phyloP scores from a whole-genome alignment of 1,140 invertebrate genomes.

The fruit fly (Drosophila melanogaster) region DNA sequence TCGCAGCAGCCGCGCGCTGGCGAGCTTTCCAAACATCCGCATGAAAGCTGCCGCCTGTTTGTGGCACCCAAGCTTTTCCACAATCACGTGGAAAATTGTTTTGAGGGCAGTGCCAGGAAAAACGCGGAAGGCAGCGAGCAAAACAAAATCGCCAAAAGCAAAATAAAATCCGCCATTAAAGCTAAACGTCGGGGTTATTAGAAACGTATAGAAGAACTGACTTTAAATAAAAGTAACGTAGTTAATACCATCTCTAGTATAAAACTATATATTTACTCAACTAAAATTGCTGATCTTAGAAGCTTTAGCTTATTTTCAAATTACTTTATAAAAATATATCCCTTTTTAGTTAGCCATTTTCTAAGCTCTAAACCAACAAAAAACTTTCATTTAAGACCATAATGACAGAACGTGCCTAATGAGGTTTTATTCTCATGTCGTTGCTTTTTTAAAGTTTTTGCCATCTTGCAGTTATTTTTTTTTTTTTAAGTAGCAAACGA shows the following conservation, averaged over 20 bases:
- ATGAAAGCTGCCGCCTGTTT: constrained; percentile 47
- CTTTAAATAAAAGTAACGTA: neutral
- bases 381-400: neutral
- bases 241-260: too few relatives aligned
- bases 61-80: constrained; percentile 65
- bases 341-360: neutral
- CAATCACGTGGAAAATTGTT: constrained; percentile 48
- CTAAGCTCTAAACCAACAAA: neutral
- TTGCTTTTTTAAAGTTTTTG: neutral
- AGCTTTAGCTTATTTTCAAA: too few relatives aligned
- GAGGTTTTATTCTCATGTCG: neutral
- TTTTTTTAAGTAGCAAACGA: neutral
- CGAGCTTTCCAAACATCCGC: constrained; percentile 63
- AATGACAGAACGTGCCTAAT: constrained; percentile 12
- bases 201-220: neutral
- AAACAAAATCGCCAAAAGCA: constrained; percentile 58
- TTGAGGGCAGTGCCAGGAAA: constrained; percentile 4
- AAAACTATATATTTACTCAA: too few relatives aligned
- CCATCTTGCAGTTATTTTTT: neutral
- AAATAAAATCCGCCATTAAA: neutral
- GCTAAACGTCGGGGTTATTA: neutral
- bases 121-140: constrained; percentile 61
- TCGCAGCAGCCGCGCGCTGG: constrained; percentile 58
- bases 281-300: too few relatives aligned
- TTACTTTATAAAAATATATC: neutral